Base-by-base conservation (phyloP, 1,140 invertebrate species). In the Anadara kagoshimensis region DNA sequence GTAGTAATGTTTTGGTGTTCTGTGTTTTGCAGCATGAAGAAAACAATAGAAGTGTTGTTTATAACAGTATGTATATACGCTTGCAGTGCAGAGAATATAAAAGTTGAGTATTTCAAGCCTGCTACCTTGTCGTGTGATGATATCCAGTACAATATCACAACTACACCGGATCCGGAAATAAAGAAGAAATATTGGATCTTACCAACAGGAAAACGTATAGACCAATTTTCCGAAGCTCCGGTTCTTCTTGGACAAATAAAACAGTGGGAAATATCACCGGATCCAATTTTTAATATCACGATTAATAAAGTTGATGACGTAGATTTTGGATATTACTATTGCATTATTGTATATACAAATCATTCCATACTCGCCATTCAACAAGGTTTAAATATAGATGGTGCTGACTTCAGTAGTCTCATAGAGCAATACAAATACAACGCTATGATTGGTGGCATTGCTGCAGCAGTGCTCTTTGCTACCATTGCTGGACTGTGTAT, bases 271-370 rank as follows among this genome's bases (percentile, higher is more conserved):
- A 41, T 74, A 66, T 59, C 57, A 20, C 16, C 36, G n/a, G n/a
- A n/a, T n/a, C 26, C 41, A 0, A 53, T 53, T 43, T 79, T 67
- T 57, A 76, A 72, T 43, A 72, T 85, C 1, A 81, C 72, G 10
- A 63, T 81, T 16, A 65, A 62, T 4, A 57, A 69, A 26, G 75
- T 82, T 5, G 62, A 80, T 44, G 81, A 86, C 45, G 69, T 77
- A 18, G 58, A 80, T 41, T 87, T 86, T 65, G 85, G 85, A 5
- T 74, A 82, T 49, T 87, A 86, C 67, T 75, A 72, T n/a, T 87
- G 85, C 64, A 62, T 87, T 16, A 56, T 79, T 12, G 51, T 83
- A 7, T 68, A 49, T 51, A 54, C 58, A 0, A 44, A 63, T 14
- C 29, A 56, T 11, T 26, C 53, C 1, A 51, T 81, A 0, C 5